Evolutionary conservation across 1,140 invertebrate species (phyloP), one percentile per base, ranked within the genome.

Genomic region (Calephelis virginiensis): DNA sequence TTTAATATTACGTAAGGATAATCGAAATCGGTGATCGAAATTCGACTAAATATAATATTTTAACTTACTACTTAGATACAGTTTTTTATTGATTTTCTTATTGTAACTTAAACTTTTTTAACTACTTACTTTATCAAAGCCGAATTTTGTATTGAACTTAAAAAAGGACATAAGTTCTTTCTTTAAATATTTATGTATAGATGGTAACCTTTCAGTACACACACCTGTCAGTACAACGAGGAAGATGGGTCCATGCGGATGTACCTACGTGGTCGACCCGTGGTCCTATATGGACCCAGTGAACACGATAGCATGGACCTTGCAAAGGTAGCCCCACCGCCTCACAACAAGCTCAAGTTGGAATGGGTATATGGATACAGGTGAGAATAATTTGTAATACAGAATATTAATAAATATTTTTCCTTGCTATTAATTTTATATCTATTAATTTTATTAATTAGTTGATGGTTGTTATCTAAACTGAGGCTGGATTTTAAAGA

Each of bases 261-360:
- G 92, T 97, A 95, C 90, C 90, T 98, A 1, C 93, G 96, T n/a
- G 97, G 97, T 6, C 92, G 97, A 63, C 96, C 96, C 0, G 92
- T 98, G 40, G 93, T 95, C 45, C 89, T 98, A 63, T 94, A 96
- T 81, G 94, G 95, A 8, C 97, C 97, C 3, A 93, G 94, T 13
- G 92, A 93, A 43, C 81, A 94, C 10, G 95, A 96, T 46, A 92
- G 86, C 63, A 96, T 96, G 84, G 95, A 96, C 79, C 93, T 95
- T 12, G 94, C 94, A 72, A 96, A 96, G 92, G 96, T 97, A 37
- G 94, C 94, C 43, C 95, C 95, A 6, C 94, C 96, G 9, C 97
- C 97, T 8, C 92, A 94, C 13, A 94, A 94, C 76, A 96, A 95
- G 86, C 93, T 98, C 10, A 96, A 97, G 85, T 90, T 98, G 12